Base-by-base conservation (phyloP, 1,140 invertebrate genomes). In the Philotrypesis tridentata region DNA sequence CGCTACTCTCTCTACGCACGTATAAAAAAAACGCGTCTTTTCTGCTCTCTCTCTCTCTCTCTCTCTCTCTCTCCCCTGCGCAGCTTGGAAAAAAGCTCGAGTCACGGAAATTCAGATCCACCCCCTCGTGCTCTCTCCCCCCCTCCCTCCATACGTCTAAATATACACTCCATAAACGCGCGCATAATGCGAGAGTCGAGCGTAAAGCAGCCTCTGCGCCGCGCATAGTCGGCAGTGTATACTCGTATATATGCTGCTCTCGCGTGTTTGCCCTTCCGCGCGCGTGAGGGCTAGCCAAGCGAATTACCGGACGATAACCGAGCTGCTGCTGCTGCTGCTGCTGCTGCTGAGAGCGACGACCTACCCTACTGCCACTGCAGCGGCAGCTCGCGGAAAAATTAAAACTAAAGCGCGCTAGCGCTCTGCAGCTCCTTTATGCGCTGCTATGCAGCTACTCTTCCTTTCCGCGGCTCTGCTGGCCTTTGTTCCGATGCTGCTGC, bases 361-460 rank as follows among this genome's bases (percentile, higher is more conserved):
- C 80, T 37, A 37, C 33, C 4, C 33, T 37, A 9, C 33, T 37
- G 3, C 33, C 9, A 37, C 33, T 78, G 80, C 72, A 72, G 25
- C 33, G 72, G 80, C 72, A 72, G 25, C 80, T 71, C 48, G 75
- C 70, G 76, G 81, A 79, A 82, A 82, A 82, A 79, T 82, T 82
- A 82, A 82, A 82, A 79, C 75, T 78, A 78, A 82, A 73, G 75
- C 55, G 75, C 55, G 29, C 11, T 8, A 71, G 29, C 17, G 29
- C 23, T n/a, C n/a, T 17, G 48, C 48, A 55, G 17, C 48, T 17
- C 48, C 48, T n/a, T 55, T 55, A n/a, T 33, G 21, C 17, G 9
- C 31, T 14, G 33, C 21, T 21, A 25, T 68, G 65, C 21, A n/a
- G 21, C 17, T 71, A 33, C 17, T 70, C 67, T 63, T 55, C 27